phyloP scores from a whole-genome alignment of 1,140 invertebrate genomes.

The Xylocopa sonorina region DNA sequence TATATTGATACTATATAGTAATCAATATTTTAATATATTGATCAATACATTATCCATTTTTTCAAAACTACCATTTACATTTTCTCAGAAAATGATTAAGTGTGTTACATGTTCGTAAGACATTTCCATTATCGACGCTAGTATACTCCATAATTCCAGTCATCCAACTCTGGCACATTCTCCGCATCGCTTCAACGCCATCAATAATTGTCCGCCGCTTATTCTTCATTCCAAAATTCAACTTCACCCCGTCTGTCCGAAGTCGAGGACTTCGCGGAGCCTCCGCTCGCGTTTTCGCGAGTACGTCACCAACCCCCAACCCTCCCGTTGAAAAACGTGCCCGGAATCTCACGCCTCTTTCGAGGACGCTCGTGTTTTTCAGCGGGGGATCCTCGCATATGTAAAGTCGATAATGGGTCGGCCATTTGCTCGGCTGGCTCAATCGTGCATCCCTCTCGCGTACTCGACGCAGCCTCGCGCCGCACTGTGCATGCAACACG shows the following conservation, averaged over 20 bases:
- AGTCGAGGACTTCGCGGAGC: background rate
- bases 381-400: conserved; percentile 7
- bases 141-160: too few relatives aligned
- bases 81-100: too few relatives aligned
- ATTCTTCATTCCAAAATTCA: too few relatives aligned
- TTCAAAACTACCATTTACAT: too few relatives aligned
- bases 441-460: conserved; percentile 41
- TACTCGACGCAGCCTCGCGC: conserved; percentile 25
- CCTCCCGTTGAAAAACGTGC: conserved; percentile 6
- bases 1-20: too few relatives aligned
- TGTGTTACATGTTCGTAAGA: too few relatives aligned
- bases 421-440: conserved; percentile 24
- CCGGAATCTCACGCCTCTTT: background rate
- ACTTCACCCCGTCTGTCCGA: background rate
- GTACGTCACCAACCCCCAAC: background rate
- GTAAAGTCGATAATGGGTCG: conserved; percentile 43
- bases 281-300: background rate
- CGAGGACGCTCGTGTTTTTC: conserved; percentile 1
- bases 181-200: too few relatives aligned
- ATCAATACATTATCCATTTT: too few relatives aligned
- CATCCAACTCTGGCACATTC: too few relatives aligned
- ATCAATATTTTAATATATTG: too few relatives aligned
- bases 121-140: too few relatives aligned
- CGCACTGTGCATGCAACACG: conserved; percentile 33
- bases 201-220: too few relatives aligned